Evolutionary conservation across 2,113 vertebrate species (phyloP), one percentile per base, ranked within the genome.

Genomic region (Astur gentilis): DNA sequence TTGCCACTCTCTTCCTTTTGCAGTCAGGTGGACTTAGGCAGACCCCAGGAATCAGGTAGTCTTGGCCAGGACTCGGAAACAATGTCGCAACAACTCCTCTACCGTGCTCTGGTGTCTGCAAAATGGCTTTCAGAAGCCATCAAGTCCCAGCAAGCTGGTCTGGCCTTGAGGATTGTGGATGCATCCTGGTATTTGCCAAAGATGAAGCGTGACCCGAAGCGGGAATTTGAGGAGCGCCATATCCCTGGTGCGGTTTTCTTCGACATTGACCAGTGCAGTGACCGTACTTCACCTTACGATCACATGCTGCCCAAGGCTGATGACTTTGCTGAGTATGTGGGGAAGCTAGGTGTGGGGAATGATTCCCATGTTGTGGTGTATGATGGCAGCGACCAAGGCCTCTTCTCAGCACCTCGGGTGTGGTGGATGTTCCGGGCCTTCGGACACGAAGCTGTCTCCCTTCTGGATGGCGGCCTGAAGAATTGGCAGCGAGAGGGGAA

Each of bases 381-480:
- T 26, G 99, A 99, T 85, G 98, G 98, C 95, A 99, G 99, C 54
- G 98, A 98, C 85, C 98, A 99, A 80, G 99, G 99, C 14, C 98
- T 98, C 34, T 99, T 98, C 98, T 96, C 98, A 9, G 99, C 99
- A 0, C 99, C 99, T 1, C 98, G 99, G 2, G 98, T 99, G 21
- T 99, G 99, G 99, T 99, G 99, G 99, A 99, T 99, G 99, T 99
- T 99, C 95, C 98, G 99, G 8, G 96, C 97, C 71, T 99, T 99
- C 12, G 99, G 99, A 13, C 99, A 99, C 49, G 85, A 75, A 21
- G 52, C 91, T 0, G 99, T 99, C 77, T 99, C 99, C 5, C 98
- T 99, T 75, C 98, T 99, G 66, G 98, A 99, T 84, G 99, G 99
- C 0, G 99, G 99, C 16, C 83, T 99, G 87, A 99, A 98, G 96